Evolutionary conservation across 2,113 vertebrate species (phyloP).

Genomic region (Pomatostomus ruficeps): DNA sequence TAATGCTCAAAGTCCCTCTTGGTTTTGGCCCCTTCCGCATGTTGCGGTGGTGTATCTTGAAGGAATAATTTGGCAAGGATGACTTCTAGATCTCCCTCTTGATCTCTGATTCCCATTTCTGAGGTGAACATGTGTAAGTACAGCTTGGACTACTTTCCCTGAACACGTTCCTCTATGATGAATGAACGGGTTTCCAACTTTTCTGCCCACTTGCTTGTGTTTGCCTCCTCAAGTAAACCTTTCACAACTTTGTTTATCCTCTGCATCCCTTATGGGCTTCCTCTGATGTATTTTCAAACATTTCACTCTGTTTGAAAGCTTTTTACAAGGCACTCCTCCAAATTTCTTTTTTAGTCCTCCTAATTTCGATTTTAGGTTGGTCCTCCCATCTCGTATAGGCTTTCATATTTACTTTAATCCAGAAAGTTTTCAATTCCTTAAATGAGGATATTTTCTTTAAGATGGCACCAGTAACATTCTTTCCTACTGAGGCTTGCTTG

Average conservation of each 20-base stretch:
- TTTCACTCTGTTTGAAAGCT: neutral
- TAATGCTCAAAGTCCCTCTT: neutral
- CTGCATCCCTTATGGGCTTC: neutral
- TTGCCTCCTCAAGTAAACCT: neutral
- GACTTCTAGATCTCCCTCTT: neutral
- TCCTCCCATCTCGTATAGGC: neutral
- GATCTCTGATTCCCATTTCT: neutral
- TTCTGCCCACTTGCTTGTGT: neutral
- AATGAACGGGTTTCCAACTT: neutral
- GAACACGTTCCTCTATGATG: neutral
- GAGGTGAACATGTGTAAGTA: neutral
- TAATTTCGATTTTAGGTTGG: neutral
- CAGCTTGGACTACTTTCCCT: neutral
- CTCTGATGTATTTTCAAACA: neutral
- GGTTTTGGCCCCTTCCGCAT: accelerated
- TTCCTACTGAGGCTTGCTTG: neutral
- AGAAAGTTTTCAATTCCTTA: neutral
- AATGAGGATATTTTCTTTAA: neutral
- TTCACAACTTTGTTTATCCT: neutral
- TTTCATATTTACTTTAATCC: neutral
- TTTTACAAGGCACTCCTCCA: neutral
- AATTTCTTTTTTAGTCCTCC: neutral
- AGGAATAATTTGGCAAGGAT: neutral
- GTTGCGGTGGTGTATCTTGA: neutral
- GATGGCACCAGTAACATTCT: neutral